Evolutionary conservation across 2,797 vertebrate genomes (phyloP).

Genomic region (Bradypodion ventrale): DNA sequence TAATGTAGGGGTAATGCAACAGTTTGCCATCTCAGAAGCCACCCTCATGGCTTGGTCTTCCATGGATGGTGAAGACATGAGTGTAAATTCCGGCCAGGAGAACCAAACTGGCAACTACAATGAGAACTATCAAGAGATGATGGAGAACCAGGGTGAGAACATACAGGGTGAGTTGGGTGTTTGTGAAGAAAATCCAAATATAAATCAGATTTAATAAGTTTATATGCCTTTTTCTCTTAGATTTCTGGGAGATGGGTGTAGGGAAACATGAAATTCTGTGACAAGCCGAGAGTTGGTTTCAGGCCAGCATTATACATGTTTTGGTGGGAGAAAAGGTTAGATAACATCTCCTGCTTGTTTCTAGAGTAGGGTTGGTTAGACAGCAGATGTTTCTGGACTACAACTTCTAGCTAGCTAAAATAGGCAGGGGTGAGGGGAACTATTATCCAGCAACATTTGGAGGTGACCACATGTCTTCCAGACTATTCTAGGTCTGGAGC

Average conservation of each 20-base stretch:
- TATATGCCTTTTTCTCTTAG: background rate
- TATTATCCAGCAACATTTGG: background rate
- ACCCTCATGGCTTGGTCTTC: conserved; percentile 97
- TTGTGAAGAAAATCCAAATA: background rate
- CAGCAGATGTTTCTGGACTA: background rate
- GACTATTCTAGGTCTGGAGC: too few species aligned
- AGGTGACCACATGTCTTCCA: background rate
- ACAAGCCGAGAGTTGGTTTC: background rate
- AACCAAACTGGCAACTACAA: conserved; percentile 86
- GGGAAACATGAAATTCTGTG: background rate
- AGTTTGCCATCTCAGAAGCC: conserved; percentile 97
- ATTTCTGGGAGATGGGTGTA: background rate
- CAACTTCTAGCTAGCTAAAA: background rate
- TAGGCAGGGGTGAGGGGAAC: background rate
- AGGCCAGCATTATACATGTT: background rate
- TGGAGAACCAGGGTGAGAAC: conserved; percentile 81
- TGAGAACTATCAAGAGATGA: conserved; percentile 92
- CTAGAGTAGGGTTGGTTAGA: background rate
- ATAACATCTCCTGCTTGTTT: background rate
- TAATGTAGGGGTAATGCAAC: conserved; percentile 89
- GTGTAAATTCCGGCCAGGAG: conserved; percentile 93
- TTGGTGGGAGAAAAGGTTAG: too few species aligned
- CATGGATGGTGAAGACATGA: conserved; percentile 95
- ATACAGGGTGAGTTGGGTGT: background rate
- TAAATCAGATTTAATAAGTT: background rate